phyloP scores from a whole-genome alignment of 2,797 vertebrate species.

The Macropus fuliginosus region DNA sequence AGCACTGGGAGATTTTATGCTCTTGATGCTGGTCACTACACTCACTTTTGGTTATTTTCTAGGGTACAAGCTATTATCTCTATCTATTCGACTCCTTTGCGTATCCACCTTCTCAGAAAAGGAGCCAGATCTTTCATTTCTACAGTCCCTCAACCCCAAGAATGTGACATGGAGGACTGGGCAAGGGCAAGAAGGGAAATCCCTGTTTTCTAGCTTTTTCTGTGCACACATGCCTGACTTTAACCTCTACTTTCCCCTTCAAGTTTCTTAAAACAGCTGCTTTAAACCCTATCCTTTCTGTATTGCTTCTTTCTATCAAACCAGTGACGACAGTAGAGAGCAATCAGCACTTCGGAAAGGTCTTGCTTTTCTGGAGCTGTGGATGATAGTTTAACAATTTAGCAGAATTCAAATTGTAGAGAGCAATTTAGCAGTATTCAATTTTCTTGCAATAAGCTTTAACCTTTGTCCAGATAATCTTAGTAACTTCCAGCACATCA shows the following conservation, averaged over 20 bases:
- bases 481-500: too few species aligned
- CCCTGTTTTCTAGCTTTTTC: conserved; percentile 42
- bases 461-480: too few species aligned
- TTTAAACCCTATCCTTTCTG: too few species aligned
- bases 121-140: conserved; percentile 28
- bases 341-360: too few species aligned
- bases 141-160: not conserved
- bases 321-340: too few species aligned
- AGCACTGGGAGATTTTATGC: conserved; percentile 97
- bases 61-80: conserved; percentile 90
- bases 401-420: too few species aligned
- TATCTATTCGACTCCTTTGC: conserved; percentile 54
- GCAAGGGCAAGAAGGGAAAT: conserved; percentile 13
- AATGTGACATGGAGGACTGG: not conserved
- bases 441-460: too few species aligned
- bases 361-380: too few species aligned
- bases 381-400: too few species aligned
- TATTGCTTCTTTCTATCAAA: too few species aligned
- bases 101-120: conserved; percentile 47
- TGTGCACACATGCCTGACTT: conserved; percentile 28
- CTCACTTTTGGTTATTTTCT: conserved; percentile 88
- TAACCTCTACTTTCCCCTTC: conserved; percentile 26
- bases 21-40: conserved; percentile 95
- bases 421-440: too few species aligned
- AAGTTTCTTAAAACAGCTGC: too few species aligned